Base-by-base conservation (phyloP, 2,888 invertebrate species). In the Rhingia rostrata region DNA sequence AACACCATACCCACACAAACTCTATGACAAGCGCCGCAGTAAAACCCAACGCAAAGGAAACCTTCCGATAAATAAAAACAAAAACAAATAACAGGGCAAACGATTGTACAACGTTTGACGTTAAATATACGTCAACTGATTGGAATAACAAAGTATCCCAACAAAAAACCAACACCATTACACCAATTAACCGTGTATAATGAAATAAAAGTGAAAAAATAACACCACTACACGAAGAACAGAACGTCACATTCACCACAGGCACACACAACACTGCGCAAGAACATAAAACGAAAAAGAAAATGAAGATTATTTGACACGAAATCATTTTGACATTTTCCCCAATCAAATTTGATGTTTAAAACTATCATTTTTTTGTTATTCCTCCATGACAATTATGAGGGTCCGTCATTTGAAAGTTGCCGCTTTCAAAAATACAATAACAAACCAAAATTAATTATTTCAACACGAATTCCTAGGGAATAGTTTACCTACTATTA, bases 251-350 rank as follows among this genome's bases (percentile, higher is more conserved):
- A 64, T n/a, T n/a, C n/a, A n/a, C n/a, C n/a, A n/a, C n/a, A 45
- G 10, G 4, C 12, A 4, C 51, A 6, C 37, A 54, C 39, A 63
- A n/a, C 39, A 61, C 43, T 80, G 84, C 74, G 64, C 75, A 84
- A 54, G 60, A 66, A 64, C 64, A 77, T 79, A 82, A 86, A 85
- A 43, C 30, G 63, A 61, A 82, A 74, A 72, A 22, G 63, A 61
- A 82, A 74, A 72, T 33, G 58, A 51, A 54, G 82, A 85, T 75
- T 72, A 79, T 78, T 79, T 86, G 87, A 86, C 87, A 86, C 86
- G 79, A 79, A 87, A 73, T 64, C 64, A 80, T 79, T 87, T 87
- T 87, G 86, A 87, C 82, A 86, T 86, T 82, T 84, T 82, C 70
- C 69, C 66, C 54, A 78, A 73, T 64, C 84, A 80, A 84, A 70